Evolutionary conservation across 2,797 vertebrate genomes (phyloP).

Genomic region (Bovichtus diacanthus): DNA sequence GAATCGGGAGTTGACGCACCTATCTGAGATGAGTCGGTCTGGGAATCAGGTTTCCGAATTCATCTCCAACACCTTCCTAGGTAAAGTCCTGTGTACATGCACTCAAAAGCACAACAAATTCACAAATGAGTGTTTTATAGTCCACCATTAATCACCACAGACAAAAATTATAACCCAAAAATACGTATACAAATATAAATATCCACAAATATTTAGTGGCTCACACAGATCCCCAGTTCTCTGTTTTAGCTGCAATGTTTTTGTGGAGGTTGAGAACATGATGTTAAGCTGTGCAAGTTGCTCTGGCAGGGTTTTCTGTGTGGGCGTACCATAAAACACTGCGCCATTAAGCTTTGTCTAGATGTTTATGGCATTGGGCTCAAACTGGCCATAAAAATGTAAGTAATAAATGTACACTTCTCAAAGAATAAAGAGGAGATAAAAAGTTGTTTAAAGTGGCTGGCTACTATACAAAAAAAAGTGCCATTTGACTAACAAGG

Average conservation of each 20-base stretch:
- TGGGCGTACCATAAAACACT: slow-evolving; percentile 77
- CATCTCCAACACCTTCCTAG: slow-evolving; percentile 99
- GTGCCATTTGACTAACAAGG: slow-evolving; percentile 24
- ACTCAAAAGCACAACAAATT: slow-evolving; percentile 17
- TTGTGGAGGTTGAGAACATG: slow-evolving; percentile 25
- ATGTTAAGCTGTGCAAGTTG: slow-evolving; percentile 55
- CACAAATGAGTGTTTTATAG: not conserved
- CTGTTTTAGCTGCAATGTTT: slow-evolving; percentile 38
- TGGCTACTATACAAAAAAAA: not conserved
- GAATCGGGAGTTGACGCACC: slow-evolving; percentile 98
- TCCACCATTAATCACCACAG: not conserved
- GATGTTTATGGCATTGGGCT: slow-evolving; percentile 28
- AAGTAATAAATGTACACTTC: not conserved
- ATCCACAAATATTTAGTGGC: not conserved
- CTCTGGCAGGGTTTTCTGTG: slow-evolving; percentile 68
- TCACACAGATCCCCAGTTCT: not conserved
- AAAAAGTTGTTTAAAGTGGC: not conserved
- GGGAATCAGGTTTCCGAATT: slow-evolving; percentile 99
- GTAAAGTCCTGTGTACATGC: slow-evolving; percentile 78
- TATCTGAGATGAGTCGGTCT: slow-evolving; percentile 99
- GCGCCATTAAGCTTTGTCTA: slow-evolving; percentile 68
- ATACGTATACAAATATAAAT: slow-evolving; percentile 7
- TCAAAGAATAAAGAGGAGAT: not conserved
- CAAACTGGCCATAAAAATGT: slow-evolving; percentile 9
- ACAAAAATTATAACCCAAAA: not conserved